Evolutionary conservation across 2,113 vertebrate species (phyloP).

Genomic region (Ciconia stormi): DNA sequence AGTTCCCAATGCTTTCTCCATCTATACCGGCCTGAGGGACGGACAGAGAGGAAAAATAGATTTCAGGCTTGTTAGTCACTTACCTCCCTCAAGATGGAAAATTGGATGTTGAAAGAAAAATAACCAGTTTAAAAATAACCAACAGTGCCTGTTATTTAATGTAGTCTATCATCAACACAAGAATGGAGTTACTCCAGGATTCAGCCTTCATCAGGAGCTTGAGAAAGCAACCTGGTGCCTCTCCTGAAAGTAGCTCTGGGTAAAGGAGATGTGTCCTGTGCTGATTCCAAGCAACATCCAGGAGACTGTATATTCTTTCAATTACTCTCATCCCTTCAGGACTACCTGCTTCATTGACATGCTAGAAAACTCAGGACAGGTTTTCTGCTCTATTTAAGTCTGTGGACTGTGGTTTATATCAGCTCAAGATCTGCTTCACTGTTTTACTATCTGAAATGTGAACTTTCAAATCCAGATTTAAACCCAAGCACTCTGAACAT

Average conservation of each 20-base stretch:
- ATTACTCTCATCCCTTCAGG: neutral
- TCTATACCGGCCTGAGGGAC: slow-evolving; percentile 86
- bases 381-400: neutral
- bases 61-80: neutral
- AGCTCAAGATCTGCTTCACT: neutral
- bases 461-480: neutral
- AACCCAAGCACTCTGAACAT: neutral
- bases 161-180: neutral
- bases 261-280: neutral
- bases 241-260: neutral
- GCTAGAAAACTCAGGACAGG: neutral
- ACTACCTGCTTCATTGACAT: neutral
- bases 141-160: neutral
- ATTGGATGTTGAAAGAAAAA: neutral
- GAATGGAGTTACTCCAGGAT: neutral
- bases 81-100: neutral
- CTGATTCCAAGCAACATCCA: neutral
- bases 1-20: slow-evolving; percentile 97
- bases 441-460: neutral
- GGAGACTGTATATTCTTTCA: neutral
- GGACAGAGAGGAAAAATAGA: neutral
- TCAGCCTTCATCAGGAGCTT: neutral
- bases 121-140: neutral
- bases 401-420: neutral
- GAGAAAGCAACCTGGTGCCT: neutral